These are phyloP conservation scores for Pocillopora damicornis DNA, from an alignment of 64 coral and sea anemone species.

Conservation along the genomic window DNA sequence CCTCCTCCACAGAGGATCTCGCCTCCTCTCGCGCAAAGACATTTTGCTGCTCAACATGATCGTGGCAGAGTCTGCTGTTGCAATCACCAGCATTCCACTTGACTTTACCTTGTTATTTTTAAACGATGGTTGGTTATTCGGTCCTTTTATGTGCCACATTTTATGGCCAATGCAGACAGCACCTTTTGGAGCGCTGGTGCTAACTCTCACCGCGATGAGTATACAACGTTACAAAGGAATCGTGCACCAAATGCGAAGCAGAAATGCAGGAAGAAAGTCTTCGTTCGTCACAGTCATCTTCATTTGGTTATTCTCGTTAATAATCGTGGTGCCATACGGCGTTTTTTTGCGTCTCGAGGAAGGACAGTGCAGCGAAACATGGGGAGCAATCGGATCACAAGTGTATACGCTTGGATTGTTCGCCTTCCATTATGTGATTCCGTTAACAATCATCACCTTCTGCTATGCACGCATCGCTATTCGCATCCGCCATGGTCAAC, in stretches of 20 bases:
- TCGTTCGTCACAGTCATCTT: not conserved
- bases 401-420: slow-evolving; percentile 55
- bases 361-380: slow-evolving; percentile 63
- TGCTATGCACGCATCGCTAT: slow-evolving; percentile 63
- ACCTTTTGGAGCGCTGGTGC: slow-evolving; percentile 56
- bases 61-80: slow-evolving; percentile 55
- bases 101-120: slow-evolving; percentile 51
- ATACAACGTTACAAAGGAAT: slow-evolving; percentile 63
- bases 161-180: slow-evolving; percentile 77
- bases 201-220: slow-evolving; percentile 69
- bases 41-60: slow-evolving; percentile 74
- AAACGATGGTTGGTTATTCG: slow-evolving; percentile 57
- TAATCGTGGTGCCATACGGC: slow-evolving; percentile 51
- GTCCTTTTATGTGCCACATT: slow-evolving; percentile 57
- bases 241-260: slow-evolving; percentile 38
- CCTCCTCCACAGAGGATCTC: slow-evolving; percentile 45
- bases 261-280: not conserved
- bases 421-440: slow-evolving; percentile 58
- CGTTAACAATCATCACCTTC: slow-evolving; percentile 45
- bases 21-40: slow-evolving; percentile 53
- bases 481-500: slow-evolving; percentile 40
- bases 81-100: slow-evolving; percentile 66
- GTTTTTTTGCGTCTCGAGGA: slow-evolving; percentile 45
- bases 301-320: slow-evolving; percentile 60
- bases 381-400: slow-evolving; percentile 17